Percentiles rank a stretch among this genome's conserved stretches.
Evolutionary conservation across 2,113 vertebrate genomes (phyloP).

Genomic region (Caranx melampygus): DNA sequence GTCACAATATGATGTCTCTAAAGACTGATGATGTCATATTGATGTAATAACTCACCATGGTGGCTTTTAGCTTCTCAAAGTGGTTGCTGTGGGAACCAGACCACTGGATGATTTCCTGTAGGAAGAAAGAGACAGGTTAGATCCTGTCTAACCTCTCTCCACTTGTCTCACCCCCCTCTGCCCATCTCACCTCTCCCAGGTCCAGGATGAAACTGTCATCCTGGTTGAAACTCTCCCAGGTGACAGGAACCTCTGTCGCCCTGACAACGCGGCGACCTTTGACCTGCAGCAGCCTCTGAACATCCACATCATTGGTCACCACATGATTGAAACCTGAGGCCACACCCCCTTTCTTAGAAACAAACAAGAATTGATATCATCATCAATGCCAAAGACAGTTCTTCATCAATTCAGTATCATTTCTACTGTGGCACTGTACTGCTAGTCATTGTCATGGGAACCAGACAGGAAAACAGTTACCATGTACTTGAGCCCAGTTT

Average conservation of each 20-base stretch:
- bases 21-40: background rate
- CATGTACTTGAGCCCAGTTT: conserved; percentile 92
- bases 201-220: conserved; percentile 94
- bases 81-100: conserved; percentile 86
- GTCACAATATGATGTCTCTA: background rate
- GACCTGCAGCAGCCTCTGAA: conserved; percentile 89
- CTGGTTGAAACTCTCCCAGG: conserved; percentile 92
- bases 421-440: too few relatives aligned
- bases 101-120: conserved; percentile 90
- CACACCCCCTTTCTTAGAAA: conserved; percentile 89
- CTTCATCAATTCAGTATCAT: too few relatives aligned
- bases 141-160: background rate
- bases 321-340: conserved; percentile 91
- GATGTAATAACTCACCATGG: conserved; percentile 52
- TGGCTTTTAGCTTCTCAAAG: conserved; percentile 88
- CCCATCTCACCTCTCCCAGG: conserved; percentile 84
- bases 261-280: conserved; percentile 86
- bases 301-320: conserved; percentile 83
- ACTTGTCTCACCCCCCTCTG: too few relatives aligned
- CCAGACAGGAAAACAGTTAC: conserved; percentile 47
- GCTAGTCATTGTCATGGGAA: too few relatives aligned
- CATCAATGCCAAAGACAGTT: background rate
- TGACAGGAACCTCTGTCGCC: conserved; percentile 88
- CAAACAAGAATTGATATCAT: conserved; percentile 22
- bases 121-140: background rate